phyloP scores from a whole-genome alignment of 1,140 invertebrate genomes.

The Cylas formicarius region DNA sequence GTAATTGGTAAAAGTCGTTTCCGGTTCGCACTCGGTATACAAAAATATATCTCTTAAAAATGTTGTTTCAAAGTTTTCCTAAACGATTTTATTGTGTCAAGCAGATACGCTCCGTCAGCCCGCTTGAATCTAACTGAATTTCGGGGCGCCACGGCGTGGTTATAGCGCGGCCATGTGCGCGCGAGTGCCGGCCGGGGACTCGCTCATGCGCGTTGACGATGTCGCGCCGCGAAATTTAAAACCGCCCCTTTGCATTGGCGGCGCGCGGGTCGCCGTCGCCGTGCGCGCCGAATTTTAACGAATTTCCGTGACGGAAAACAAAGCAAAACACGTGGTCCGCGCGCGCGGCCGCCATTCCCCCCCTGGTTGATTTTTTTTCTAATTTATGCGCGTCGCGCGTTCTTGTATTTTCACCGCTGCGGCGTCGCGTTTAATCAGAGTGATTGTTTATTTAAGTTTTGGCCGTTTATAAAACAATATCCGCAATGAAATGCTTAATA shows the following conservation, averaged over 20 bases:
- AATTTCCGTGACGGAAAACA: slow-evolving; percentile 26
- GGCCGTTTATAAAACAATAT: too few species aligned
- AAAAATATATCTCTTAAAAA: slow-evolving; percentile 37
- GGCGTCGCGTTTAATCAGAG: too few species aligned
- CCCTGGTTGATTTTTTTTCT: slow-evolving; percentile 10
- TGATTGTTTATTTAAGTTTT: too few species aligned
- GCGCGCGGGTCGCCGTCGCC: too few species aligned
- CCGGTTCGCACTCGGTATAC: slow-evolving; percentile 20
- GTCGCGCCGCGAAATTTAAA: slow-evolving; percentile 32
- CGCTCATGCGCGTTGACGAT: slow-evolving; percentile 1
- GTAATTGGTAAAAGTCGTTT: not conserved
- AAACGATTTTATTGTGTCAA: slow-evolving; percentile 29
- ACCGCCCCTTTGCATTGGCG: slow-evolving; percentile 9
- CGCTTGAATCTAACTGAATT: slow-evolving; percentile 40
- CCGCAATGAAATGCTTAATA: too few species aligned
- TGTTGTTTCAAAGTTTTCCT: slow-evolving; percentile 27
- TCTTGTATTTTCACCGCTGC: too few species aligned
- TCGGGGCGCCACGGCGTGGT: slow-evolving; percentile 18
- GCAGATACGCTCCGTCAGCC: slow-evolving; percentile 29
- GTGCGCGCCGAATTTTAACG: not conserved
- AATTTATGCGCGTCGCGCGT: too few species aligned
- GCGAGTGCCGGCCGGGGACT: slow-evolving; percentile 14
- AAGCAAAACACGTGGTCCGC: slow-evolving; percentile 30
- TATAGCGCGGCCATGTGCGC: slow-evolving; percentile 35
- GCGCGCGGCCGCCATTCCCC: slow-evolving; percentile 15